These are phyloP conservation scores for Strix aluco DNA, from an alignment of 2,113 vertebrate genomes.

Conservation along the genomic window DNA sequence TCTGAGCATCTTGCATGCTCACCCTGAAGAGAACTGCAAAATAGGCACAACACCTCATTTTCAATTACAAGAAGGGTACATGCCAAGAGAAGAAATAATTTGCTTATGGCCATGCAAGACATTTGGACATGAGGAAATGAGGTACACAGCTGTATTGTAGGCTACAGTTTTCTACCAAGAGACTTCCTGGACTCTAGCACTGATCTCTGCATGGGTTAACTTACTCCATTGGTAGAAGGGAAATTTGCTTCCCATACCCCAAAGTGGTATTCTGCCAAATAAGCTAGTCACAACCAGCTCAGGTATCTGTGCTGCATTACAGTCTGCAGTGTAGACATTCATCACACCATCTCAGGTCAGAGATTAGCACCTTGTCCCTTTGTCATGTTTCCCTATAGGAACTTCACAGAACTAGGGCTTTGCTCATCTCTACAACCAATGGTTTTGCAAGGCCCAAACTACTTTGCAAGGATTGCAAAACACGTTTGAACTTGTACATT, in stretches of 20 bases:
- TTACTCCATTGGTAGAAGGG: background rate
- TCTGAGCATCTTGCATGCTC: background rate
- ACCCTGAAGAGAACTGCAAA: background rate
- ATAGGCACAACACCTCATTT: rapidly evolving
- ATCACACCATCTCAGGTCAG: background rate
- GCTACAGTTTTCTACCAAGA: background rate
- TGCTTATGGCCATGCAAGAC: background rate
- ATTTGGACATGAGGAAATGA: background rate
- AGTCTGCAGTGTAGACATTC: background rate
- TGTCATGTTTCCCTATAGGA: background rate
- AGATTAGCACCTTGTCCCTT: background rate
- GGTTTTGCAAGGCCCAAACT: slow-evolving; percentile 6
- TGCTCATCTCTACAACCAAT: background rate
- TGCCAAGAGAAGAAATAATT: background rate
- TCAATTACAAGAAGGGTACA: background rate
- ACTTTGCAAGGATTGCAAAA: background rate
- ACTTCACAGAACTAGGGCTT: background rate
- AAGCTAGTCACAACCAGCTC: background rate
- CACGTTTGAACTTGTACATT: background rate
- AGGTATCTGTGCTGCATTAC: background rate
- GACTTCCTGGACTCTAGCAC: background rate
- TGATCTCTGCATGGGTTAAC: background rate
- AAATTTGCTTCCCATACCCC: background rate
- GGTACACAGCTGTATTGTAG: background rate
- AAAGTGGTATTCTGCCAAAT: background rate